phyloP scores from a whole-genome alignment of 1,140 invertebrate species.

The Calycopis cecrops region DNA sequence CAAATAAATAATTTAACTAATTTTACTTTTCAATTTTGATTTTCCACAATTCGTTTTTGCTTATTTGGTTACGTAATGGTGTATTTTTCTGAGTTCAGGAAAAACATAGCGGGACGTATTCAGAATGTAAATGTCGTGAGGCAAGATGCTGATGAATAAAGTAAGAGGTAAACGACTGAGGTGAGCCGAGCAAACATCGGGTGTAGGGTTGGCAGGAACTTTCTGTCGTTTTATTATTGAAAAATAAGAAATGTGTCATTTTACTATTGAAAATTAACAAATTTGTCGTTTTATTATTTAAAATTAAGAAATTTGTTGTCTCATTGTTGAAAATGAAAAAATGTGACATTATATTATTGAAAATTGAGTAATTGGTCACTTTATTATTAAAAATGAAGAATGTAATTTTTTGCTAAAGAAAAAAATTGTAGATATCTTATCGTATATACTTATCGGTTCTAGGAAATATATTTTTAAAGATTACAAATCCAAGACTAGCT shows the following conservation, averaged over 20 bases:
- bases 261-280: no score
- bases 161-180: conserved; percentile 49
- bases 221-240: neutral
- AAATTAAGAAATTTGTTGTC: no score
- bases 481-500: no score
- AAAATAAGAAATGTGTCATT: neutral
- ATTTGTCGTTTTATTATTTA: no score
- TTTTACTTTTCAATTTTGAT: conserved; percentile 4
- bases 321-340: no score
- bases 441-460: no score
- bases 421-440: no score
- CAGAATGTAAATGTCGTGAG: conserved; percentile 44
- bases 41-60: neutral
- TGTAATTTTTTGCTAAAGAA: no score
- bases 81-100: conserved; percentile 12
- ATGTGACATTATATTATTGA: no score
- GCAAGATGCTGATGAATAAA: conserved; percentile 51
- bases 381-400: no score
- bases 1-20: neutral
- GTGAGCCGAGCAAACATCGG: conserved; percentile 43
- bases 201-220: conserved; percentile 35
- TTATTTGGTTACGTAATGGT: conserved; percentile 2
- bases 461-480: no score
- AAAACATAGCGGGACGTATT: conserved; percentile 21
- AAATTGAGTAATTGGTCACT: no score